Conservation (phyloP, 2,888 invertebrate species). For the Agapostemon virescens region DNA sequence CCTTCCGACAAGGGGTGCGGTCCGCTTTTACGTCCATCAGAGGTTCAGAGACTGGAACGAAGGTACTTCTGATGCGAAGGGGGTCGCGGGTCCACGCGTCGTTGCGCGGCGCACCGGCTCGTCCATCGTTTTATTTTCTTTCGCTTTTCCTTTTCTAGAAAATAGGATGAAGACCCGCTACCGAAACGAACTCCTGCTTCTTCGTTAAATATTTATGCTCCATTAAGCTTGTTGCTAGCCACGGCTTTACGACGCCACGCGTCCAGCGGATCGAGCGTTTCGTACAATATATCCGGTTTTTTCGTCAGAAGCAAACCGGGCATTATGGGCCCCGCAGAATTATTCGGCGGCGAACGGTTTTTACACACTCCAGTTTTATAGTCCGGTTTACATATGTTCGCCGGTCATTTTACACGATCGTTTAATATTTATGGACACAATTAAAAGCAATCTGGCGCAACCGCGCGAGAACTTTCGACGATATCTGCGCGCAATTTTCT, state of each 20-base stretch:
- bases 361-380: not conserved
- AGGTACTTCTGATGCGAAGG: conserved; percentile 15
- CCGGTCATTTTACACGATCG: not conserved
- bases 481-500: not conserved
- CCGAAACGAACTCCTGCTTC: not conserved
- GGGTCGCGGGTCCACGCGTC: conserved; percentile 18
- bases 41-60: conserved; percentile 17
- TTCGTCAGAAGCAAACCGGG: not conserved
- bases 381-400: not conserved
- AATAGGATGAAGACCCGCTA: conserved; percentile 6
- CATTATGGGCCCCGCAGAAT: not conserved
- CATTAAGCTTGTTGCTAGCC: not conserved
- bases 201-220: conserved; percentile 2
- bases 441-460: not conserved
- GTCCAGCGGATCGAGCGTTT: not conserved
- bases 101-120: conserved; percentile 6
- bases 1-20: conserved; percentile 10
- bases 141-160: not conserved
- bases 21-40: conserved; percentile 22
- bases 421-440: not conserved
- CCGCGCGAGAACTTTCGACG: not conserved
- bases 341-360: not conserved
- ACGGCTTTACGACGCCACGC: not conserved
- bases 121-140: conserved; percentile 12
- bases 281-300: not conserved